Base-by-base conservation (phyloP, 1,140 invertebrate species). In the Carcinoscorpius rotundicauda region DNA sequence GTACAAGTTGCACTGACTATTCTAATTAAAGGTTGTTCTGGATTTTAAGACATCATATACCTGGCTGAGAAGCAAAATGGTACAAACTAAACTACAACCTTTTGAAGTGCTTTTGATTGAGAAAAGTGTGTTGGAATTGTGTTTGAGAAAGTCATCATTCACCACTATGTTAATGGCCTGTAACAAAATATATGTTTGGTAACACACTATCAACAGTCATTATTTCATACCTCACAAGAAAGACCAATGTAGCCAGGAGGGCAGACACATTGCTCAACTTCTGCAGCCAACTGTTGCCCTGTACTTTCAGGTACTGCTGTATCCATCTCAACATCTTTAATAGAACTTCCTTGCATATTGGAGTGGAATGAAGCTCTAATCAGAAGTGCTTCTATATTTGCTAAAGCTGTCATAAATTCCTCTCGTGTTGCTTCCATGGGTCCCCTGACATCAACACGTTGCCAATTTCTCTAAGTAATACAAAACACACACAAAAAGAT, bases 201-300 rank as follows among this genome's bases (percentile, higher is more conserved):
- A 29, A 29, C 29, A 29, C 29, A 29, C 29, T 29, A 2, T 29
- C 29, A 29, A 29, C 29, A 29, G 29, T 29, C 71, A 66, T 58
- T 63, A 8, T 8, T 55, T 67, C 55, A 68, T 73, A 80, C 78
- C 73, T 93, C 89, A 73, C 90, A 95, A 52, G 90, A 93, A 5
- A 84, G 85, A 60, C 91, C 91, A 6, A 75, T 79, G 70, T 95
- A 93, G 2, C 88, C 90, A 5, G 76, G 69, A 0, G 91, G 91
- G 73, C 92, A 97, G 57, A 83, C 80, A 73, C 93, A 97, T 48
- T 86, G 78, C 80, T 97, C 93, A 51, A 96, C 84, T 67, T 86
- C 85, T 8, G 63, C 58, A 1, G 85, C 84, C 52, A 77, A 70
- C 10, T 77, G 76, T 52, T 81, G 79, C 0, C 79, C 81, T 6